These are phyloP conservation scores for Lepidurus arcticus DNA, from an alignment of 1,140 invertebrate genomes.

Conservation along the genomic window DNA sequence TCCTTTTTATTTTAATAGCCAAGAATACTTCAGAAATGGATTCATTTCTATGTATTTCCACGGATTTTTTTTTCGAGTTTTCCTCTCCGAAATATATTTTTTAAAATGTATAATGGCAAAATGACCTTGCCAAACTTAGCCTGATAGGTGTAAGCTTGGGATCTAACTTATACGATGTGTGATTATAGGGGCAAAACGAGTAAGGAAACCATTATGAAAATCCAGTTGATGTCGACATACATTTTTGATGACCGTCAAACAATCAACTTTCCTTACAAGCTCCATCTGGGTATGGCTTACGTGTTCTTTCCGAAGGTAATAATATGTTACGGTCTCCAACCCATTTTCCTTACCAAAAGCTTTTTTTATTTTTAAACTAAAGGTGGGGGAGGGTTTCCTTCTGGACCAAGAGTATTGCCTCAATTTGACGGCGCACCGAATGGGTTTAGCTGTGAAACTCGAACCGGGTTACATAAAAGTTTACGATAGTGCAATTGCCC, in stretches of 20 bases:
- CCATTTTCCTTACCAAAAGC: background rate
- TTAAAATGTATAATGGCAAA: too few species aligned
- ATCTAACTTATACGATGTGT: background rate
- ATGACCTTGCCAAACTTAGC: too few species aligned
- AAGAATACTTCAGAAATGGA: too few species aligned
- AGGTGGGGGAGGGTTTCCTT: background rate
- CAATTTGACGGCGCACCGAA: background rate
- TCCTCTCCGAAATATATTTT: too few species aligned
- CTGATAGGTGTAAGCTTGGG: too few species aligned
- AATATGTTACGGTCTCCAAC: background rate
- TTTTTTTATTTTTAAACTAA: background rate
- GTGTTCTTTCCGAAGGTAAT: background rate
- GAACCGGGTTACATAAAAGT: background rate
- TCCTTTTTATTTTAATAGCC: background rate
- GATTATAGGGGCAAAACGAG: background rate
- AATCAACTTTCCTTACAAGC: background rate
- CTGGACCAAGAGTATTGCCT: background rate
- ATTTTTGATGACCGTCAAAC: slow-evolving; percentile 3
- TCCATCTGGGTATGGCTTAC: background rate
- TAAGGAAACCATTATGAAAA: background rate
- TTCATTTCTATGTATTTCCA: too few species aligned
- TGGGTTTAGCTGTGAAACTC: background rate
- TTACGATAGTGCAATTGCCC: background rate
- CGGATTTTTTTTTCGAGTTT: too few species aligned
- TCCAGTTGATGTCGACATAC: slow-evolving; percentile 10